Conservation (phyloP, 1,140 invertebrate species). For the Drosophila arawakana region DNA sequence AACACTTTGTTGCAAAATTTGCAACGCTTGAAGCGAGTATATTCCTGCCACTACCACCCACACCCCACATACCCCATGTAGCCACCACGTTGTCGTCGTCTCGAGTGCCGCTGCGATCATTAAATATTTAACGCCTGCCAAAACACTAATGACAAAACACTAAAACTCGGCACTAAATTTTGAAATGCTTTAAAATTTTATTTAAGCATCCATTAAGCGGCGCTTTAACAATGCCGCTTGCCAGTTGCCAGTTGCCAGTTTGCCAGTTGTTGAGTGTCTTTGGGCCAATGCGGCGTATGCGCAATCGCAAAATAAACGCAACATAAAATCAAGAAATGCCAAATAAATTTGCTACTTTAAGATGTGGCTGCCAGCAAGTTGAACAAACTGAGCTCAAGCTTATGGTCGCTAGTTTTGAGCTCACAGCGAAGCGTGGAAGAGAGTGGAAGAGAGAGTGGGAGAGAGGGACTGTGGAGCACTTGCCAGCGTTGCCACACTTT, state of each 20-base stretch:
- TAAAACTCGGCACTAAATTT: constrained; percentile 77
- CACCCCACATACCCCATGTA: too few relatives aligned
- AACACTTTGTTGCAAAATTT: constrained; percentile 73
- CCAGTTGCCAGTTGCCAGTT: constrained; percentile 2
- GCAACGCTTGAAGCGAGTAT: constrained; percentile 16
- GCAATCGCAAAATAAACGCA: constrained; percentile 73
- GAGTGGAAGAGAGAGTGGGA: background rate
- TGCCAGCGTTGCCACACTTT: constrained; percentile 63
- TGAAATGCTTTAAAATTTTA: constrained; percentile 79
- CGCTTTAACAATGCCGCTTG: constrained; percentile 47
- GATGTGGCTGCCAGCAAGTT: constrained; percentile 30
- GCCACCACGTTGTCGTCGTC: constrained; percentile 8
- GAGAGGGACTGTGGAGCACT: background rate
- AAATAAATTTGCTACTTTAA: constrained; percentile 79
- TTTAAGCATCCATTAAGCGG: constrained; percentile 77
- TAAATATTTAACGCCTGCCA: constrained; percentile 82
- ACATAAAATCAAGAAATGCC: constrained; percentile 72
- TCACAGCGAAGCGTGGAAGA: background rate
- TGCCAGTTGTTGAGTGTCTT: background rate
- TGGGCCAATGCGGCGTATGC: constrained; percentile 52
- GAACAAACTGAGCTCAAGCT: constrained; percentile 7
- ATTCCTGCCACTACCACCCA: background rate
- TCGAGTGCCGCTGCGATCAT: constrained; percentile 40
- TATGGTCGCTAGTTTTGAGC: constrained; percentile 17
- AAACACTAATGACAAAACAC: constrained; percentile 82